Conservation (phyloP, 2,888 invertebrate genomes). For the Stenchaetothrips biformis region DNA sequence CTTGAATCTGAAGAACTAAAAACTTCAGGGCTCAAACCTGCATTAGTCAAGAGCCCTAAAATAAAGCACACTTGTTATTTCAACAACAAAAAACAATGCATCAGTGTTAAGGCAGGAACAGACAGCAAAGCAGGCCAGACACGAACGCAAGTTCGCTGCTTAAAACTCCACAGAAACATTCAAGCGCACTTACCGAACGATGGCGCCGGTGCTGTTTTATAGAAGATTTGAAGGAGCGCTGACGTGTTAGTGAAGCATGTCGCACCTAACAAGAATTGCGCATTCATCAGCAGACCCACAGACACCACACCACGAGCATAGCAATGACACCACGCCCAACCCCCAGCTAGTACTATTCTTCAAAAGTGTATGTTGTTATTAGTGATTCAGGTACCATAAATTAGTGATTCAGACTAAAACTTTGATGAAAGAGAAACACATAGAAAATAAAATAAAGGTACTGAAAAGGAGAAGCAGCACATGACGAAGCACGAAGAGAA, state of each 20-base stretch:
- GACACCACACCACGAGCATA: conserved; percentile 27
- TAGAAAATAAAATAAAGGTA: neutral
- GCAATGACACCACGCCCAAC: neutral
- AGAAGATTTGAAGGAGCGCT: conserved; percentile 53
- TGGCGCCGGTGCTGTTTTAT: conserved; percentile 51
- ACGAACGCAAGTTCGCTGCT: no score
- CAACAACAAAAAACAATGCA: neutral
- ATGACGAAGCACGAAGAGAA: conserved; percentile 8
- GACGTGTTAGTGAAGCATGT: conserved; percentile 67
- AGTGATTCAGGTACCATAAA: no score
- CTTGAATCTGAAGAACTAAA: no score
- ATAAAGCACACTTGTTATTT: conserved; percentile 8
- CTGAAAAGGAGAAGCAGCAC: neutral
- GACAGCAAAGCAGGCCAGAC: neutral
- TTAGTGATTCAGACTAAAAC: no score
- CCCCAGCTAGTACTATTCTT: neutral
- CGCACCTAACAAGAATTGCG: conserved; percentile 53
- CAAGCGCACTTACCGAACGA: conserved; percentile 41
- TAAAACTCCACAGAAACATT: no score
- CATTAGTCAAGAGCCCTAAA: neutral
- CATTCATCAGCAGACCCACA: conserved; percentile 11
- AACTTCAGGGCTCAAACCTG: no score
- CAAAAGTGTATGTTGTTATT: no score
- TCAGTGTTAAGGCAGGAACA: neutral
- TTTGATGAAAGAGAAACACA: neutral